Conservation (phyloP, 2,888 invertebrate genomes). For the Rugalucina vietnamica region DNA sequence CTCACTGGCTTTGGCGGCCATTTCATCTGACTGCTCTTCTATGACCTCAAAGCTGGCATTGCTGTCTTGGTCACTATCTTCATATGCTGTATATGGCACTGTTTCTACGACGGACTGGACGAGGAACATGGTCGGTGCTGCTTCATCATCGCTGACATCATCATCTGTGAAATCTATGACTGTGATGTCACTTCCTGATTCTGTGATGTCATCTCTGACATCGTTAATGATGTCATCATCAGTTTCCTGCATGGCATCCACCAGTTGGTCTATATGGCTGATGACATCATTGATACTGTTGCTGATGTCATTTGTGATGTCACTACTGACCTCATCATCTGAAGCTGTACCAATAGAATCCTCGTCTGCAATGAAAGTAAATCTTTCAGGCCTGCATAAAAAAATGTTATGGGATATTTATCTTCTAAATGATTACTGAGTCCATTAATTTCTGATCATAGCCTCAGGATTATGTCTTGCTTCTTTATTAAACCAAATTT, state of each 20-base stretch:
- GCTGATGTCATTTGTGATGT: slow-evolving; percentile 3
- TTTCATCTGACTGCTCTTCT: neutral
- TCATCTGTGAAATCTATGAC: slow-evolving; percentile 51
- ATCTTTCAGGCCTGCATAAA: neutral
- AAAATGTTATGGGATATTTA: no score
- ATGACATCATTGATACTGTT: neutral
- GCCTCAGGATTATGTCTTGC: no score
- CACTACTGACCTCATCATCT: slow-evolving; percentile 2
- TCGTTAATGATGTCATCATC: neutral
- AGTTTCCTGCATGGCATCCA: neutral
- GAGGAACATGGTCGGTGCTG: slow-evolving; percentile 21
- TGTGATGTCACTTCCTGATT: slow-evolving; percentile 60
- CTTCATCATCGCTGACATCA: slow-evolving; percentile 40
- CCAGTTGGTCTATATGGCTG: neutral
- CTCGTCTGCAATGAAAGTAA: neutral
- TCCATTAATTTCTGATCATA: no score
- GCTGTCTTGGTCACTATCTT: slow-evolving; percentile 12
- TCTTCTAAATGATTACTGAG: no score
- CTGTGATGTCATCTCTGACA: slow-evolving; percentile 5
- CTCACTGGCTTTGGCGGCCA: neutral
- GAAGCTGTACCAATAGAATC: neutral
- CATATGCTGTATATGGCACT: neutral
- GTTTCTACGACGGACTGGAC: neutral
- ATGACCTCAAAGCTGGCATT: slow-evolving; percentile 7
- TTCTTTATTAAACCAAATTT: no score